Percentiles rank a stretch among this genome's conserved stretches.
Conservation (phyloP, 92 coral and sea anemone genomes). For the Pocillopora meandrina region DNA sequence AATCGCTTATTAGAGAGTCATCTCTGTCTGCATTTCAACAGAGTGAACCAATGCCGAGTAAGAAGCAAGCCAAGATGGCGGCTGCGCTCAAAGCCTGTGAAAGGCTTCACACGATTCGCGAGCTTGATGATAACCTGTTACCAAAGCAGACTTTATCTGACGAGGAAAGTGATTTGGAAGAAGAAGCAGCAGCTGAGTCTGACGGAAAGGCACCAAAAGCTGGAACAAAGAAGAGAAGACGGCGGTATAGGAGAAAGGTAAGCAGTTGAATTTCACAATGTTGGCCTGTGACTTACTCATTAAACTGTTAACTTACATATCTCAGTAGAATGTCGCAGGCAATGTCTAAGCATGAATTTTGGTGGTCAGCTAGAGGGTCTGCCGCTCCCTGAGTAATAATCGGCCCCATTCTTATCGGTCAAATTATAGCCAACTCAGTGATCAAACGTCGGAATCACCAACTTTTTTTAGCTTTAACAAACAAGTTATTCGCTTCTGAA, state of each 20-base stretch:
- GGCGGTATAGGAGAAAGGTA: constrained; percentile 76
- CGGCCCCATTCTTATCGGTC: no score
- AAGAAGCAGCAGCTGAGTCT: constrained; percentile 8
- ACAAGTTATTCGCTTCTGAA: no score
- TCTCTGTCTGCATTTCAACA: background rate
- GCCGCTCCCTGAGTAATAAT: no score
- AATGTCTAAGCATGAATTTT: no score
- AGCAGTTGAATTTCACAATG: background rate
- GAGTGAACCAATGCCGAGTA: constrained; percentile 85
- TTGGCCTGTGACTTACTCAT: no score
- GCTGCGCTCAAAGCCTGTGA: constrained; percentile 77
- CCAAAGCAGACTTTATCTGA: constrained; percentile 79
- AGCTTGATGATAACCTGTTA: constrained; percentile 67
- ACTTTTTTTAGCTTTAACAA: no score
- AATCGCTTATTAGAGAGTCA: no score
- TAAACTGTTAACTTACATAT: no score
- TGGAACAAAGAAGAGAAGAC: constrained; percentile 82
- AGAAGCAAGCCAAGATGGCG: constrained; percentile 80
- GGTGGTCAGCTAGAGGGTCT: no score
- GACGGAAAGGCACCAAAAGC: constrained; percentile 50
- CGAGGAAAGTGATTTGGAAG: constrained; percentile 60
- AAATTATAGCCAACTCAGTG: no score
- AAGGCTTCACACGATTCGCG: constrained; percentile 62
- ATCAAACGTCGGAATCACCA: no score
- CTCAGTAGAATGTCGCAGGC: no score